A percentile compares a stretch with the other conserved stretches of the same genome.
Conservation (phyloP, 2,797 vertebrate species). For the Cephalopachus bancanus region DNA sequence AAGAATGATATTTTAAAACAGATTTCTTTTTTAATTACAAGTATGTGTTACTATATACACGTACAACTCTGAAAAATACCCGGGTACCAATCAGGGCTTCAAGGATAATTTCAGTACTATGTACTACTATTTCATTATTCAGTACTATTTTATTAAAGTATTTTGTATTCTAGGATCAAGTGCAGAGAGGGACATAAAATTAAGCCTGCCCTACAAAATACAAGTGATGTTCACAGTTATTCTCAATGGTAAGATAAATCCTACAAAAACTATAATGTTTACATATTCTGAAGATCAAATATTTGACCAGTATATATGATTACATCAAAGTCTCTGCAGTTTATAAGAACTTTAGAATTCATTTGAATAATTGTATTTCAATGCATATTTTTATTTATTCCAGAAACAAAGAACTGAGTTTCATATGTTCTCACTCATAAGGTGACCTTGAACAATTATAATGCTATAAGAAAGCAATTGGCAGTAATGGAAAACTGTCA, state of each 20-base stretch:
- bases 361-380: background rate
- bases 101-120: background rate
- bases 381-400: background rate
- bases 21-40: background rate
- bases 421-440: no score
- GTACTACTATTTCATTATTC: background rate
- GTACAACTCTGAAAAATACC: background rate
- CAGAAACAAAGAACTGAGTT: no score
- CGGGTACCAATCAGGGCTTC: background rate
- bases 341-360: background rate
- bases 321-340: background rate
- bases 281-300: background rate
- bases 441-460: no score
- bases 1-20: background rate
- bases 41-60: background rate
- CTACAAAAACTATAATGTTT: background rate
- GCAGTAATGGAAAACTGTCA: no score
- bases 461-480: no score
- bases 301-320: background rate
- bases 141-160: background rate
- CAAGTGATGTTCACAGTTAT: background rate
- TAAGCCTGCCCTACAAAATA: no score
- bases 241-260: background rate
- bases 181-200: background rate
- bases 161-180: background rate